These are phyloP conservation scores for Caenorhabditis zanzibari DNA, from an alignment of 2,888 invertebrate species.

Conservation along the genomic window DNA sequence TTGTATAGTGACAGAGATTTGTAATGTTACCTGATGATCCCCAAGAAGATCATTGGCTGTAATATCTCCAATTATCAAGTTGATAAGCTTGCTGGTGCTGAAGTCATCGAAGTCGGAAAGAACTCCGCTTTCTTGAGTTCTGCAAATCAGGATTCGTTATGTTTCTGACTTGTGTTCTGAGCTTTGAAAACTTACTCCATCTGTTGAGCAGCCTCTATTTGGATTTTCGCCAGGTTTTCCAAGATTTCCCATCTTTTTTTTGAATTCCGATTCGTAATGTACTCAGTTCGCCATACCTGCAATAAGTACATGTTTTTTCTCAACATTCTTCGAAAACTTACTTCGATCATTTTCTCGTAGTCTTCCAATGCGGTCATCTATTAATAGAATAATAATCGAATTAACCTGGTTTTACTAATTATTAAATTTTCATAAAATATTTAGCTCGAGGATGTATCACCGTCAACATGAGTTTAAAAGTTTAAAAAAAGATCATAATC, in stretches of 20 bases:
- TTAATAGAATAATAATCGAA: background rate
- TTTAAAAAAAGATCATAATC: background rate
- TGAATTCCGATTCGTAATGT: constrained; percentile 36
- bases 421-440: too few relatives aligned
- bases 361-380: constrained; percentile 23
- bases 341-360: constrained; percentile 42
- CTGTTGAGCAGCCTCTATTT: constrained; percentile 19
- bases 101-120: constrained; percentile 38
- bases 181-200: constrained; percentile 19
- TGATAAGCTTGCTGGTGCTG: constrained; percentile 51
- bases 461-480: background rate
- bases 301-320: background rate
- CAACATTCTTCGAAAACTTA: background rate
- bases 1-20: background rate
- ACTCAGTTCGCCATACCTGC: constrained; percentile 47
- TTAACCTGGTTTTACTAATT: too few relatives aligned
- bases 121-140: background rate
- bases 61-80: constrained; percentile 60
- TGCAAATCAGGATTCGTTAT: constrained; percentile 1
- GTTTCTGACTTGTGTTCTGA: constrained; percentile 2
- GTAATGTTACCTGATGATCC: constrained; percentile 38
- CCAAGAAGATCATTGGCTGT: constrained; percentile 34
- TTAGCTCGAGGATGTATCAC: too few relatives aligned
- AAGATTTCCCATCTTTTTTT: constrained; percentile 57
- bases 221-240: constrained; percentile 39